Evolutionary conservation across 2,113 vertebrate species (phyloP), one percentile per base, ranked within the genome.

Genomic region (Ranitomeya variabilis): DNA sequence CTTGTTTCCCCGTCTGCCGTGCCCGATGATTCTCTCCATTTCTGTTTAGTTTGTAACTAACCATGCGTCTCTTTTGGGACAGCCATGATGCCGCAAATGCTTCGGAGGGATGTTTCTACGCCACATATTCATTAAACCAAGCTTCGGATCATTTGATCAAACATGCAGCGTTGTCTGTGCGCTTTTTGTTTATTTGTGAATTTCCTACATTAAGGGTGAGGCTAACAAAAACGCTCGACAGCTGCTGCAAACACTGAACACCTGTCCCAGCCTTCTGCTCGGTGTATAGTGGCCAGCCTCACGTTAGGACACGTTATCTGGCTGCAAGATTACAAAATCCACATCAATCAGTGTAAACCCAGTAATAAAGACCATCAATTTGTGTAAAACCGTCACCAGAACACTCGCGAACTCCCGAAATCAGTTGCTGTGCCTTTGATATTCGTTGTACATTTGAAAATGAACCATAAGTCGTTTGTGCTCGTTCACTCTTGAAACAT

Each of bases 91-190:
- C 80, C 13, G 59, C 26, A 23, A n/a, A 82, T 15, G 16, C 57
- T 64, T 37, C 57, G 19, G 21, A 19, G 13, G 31, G 80, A 45
- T 82, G 80, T 66, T 83, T 69, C 7, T 62, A 7, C 59, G 6
- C 26, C 19, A 67, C n/a, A 62, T 52, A 67, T 83, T 83, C 45
- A 67, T 83, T 67, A 67, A n/a, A 83, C 67, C 62, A 54, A 67
- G 81, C 31, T 83, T n/a, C 67, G 62, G 26, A 52, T 54, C 51
- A 52, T 67, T 67, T 67, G 81, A 67, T 54, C 81, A 67, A 7
- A 23, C 45, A 67, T 52, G 19, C 78, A 89, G 86, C 16, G 31
- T 62, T 90, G 85, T 90, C 91, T 91, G 82, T 31, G 45, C 80
- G 45, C 59, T 79, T 57, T 74, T 77, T 78, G 73, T 78, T 78